A percentile compares a stretch with the other conserved stretches of the same genome.
Conservation (phyloP, 2,797 vertebrate species). For the Myripristis murdjan region DNA sequence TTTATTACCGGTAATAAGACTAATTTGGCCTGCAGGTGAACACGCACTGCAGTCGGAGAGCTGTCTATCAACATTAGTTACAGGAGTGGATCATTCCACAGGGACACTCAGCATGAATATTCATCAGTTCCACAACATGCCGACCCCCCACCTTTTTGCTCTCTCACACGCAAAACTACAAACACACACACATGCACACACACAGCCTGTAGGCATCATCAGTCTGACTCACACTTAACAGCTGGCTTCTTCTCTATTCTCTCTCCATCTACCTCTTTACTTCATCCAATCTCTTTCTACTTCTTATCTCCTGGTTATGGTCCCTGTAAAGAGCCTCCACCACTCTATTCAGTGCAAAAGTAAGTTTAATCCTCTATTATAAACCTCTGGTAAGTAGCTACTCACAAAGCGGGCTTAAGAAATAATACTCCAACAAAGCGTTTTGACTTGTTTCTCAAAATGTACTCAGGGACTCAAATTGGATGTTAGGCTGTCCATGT, state of each 20-base stretch:
- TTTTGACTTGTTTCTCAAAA: background rate
- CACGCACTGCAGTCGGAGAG: conserved; percentile 92
- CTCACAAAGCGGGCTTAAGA: too few species aligned
- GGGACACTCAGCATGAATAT: conserved; percentile 96
- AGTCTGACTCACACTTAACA: conserved; percentile 65
- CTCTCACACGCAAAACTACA: background rate
- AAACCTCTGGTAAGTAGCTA: too few species aligned
- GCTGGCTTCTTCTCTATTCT: conserved; percentile 24
- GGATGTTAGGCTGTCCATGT: too few species aligned
- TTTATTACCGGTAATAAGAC: conserved; percentile 68
- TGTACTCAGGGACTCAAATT: background rate
- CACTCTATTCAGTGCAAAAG: background rate
- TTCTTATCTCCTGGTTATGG: conserved; percentile 6
- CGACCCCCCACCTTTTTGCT: conserved; percentile 49
- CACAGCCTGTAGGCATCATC: conserved; percentile 50
- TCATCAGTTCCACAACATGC: conserved; percentile 92
- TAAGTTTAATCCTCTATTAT: background rate
- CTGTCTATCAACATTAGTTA: conserved; percentile 95
- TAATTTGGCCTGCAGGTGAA: conserved; percentile 82
- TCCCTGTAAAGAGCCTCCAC: background rate
- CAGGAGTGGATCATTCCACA: conserved; percentile 89
- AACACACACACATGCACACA: conserved; percentile 47
- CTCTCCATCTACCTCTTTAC: conserved; percentile 10
- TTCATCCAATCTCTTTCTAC: background rate
- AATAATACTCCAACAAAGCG: background rate